Percentiles rank a stretch among this genome's conserved stretches.
Evolutionary conservation across 2,888 invertebrate species (phyloP).

Genomic region (Diarsia brunnea): DNA sequence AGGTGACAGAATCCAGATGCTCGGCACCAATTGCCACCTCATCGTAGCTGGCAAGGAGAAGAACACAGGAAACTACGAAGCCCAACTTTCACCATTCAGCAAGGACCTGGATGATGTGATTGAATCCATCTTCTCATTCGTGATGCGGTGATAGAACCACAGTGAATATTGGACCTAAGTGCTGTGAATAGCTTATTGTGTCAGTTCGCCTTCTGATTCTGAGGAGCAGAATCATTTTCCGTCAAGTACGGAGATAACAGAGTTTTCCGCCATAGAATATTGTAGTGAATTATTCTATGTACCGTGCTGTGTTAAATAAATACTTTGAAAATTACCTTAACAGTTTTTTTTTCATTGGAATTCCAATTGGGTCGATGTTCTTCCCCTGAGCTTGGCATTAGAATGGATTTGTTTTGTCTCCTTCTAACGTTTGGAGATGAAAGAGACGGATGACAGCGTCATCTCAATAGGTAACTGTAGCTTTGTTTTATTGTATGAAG

Average conservation of each 20-base stretch:
- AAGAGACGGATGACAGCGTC: constrained; percentile 46
- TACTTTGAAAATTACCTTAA: constrained; percentile 41
- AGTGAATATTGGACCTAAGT: constrained; percentile 65
- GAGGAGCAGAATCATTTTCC: constrained; percentile 25
- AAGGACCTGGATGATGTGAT: constrained; percentile 88
- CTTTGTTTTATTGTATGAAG: constrained; percentile 29
- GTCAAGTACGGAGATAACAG: constrained; percentile 29
- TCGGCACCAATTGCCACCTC: constrained; percentile 81
- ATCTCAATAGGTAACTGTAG: constrained; percentile 51
- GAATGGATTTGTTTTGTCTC: constrained; percentile 44
- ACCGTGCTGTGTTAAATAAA: constrained; percentile 52
- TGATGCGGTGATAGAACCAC: constrained; percentile 83
- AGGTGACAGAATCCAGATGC: constrained; percentile 82
- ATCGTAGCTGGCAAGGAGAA: constrained; percentile 85
- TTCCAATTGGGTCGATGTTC: constrained; percentile 57
- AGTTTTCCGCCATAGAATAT: constrained; percentile 36
- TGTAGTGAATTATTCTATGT: constrained; percentile 8
- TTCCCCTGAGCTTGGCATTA: constrained; percentile 58
- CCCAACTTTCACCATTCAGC: constrained; percentile 87
- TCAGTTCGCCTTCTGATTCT: constrained; percentile 36
- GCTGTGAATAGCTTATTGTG: constrained; percentile 68
- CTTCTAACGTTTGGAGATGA: constrained; percentile 33
- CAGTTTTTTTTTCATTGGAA: constrained; percentile 44
- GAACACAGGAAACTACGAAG: constrained; percentile 79
- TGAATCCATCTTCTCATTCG: constrained; percentile 87